Conservation (phyloP, 2,797 vertebrate species). For the Pantherophis vulpinus region DNA sequence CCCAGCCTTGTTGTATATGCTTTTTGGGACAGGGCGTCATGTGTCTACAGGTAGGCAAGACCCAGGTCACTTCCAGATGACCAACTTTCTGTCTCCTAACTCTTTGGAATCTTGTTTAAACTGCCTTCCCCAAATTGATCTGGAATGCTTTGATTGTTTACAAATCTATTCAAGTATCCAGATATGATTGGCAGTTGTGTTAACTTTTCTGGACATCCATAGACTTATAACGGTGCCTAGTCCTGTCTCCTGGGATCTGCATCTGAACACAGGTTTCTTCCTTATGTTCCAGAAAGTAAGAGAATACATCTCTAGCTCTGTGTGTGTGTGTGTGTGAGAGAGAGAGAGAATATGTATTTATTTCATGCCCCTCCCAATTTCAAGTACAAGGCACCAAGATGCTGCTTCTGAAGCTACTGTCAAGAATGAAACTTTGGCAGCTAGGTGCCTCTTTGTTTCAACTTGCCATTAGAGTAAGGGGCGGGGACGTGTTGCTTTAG, state of each 20-base stretch:
- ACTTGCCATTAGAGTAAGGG: too few relatives aligned
- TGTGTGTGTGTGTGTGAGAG: neutral
- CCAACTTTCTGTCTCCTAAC: neutral
- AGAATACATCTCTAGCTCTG: neutral
- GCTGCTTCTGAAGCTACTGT: neutral
- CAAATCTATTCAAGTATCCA: neutral
- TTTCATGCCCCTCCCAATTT: neutral
- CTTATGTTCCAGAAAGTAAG: neutral
- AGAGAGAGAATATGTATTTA: neutral
- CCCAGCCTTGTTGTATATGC: slow-evolving; percentile 86
- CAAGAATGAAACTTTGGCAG: too few relatives aligned
- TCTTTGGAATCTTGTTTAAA: neutral
- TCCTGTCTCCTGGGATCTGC: neutral
- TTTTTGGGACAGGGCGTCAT: slow-evolving; percentile 89
- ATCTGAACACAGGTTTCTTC: neutral
- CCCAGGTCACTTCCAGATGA: neutral
- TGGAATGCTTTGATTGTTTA: neutral
- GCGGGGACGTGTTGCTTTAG: too few relatives aligned
- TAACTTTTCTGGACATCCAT: neutral
- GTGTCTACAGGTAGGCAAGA: slow-evolving; percentile 85
- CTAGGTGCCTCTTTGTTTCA: too few relatives aligned
- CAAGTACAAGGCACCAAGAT: neutral
- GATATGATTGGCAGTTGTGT: neutral
- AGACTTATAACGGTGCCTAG: neutral
- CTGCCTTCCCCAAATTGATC: neutral